Percentiles rank a stretch among this genome's conserved stretches.
Evolutionary conservation across 1,140 invertebrate genomes (phyloP).

Genomic region (Aricia agestis): DNA sequence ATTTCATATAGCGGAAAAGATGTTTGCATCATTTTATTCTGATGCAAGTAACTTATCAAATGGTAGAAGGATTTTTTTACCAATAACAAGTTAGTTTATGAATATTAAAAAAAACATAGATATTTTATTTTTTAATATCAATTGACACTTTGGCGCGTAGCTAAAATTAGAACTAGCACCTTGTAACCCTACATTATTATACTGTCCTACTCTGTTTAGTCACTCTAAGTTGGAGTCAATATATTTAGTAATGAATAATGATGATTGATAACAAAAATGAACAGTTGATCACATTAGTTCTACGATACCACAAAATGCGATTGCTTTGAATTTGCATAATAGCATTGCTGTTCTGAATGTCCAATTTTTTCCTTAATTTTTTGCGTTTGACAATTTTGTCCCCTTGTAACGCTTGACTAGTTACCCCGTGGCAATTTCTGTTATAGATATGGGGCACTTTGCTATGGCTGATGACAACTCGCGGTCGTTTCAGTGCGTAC

Average conservation of each 20-base stretch:
- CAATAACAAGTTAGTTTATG: no score
- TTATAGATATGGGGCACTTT: constrained; percentile 3
- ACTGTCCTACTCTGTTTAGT: no score
- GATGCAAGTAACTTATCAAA: no score
- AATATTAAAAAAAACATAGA: no score
- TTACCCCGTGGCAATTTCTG: not conserved
- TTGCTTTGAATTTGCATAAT: not conserved
- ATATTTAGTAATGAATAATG: no score
- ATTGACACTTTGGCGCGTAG: no score
- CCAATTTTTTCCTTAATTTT: not conserved
- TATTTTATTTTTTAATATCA: no score
- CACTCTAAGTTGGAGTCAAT: no score
- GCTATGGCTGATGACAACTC: not conserved
- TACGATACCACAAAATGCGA: not conserved
- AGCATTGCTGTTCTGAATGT: not conserved
- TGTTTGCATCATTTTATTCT: not conserved
- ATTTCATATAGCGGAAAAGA: not conserved
- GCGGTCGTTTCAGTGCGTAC: not conserved
- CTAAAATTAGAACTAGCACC: no score
- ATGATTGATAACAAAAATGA: no score
- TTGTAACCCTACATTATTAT: no score
- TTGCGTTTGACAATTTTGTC: not conserved
- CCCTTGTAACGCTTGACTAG: not conserved
- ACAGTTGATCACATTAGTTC: not conserved
- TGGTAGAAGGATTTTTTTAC: no score